Conservation (phyloP, 2,113 vertebrate genomes). For the Tupaia chinensis region DNA sequence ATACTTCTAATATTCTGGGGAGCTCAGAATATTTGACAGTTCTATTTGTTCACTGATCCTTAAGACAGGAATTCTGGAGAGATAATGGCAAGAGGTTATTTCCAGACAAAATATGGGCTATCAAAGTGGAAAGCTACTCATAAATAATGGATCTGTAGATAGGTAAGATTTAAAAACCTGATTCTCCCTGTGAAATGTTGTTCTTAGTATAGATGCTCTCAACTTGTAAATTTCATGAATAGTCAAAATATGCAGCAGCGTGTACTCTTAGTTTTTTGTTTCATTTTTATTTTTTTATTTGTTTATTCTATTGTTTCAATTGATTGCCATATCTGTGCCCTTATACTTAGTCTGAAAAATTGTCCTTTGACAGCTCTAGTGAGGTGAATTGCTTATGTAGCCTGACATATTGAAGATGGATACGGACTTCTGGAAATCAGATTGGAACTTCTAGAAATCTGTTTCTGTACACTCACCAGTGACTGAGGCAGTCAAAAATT, state of each 20-base stretch:
- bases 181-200: background rate
- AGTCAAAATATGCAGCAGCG: background rate
- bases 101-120: conserved; percentile 16
- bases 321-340: background rate
- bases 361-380: background rate
- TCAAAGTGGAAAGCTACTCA: conserved; percentile 13
- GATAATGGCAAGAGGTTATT: background rate
- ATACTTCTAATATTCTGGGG: background rate
- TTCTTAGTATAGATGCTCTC: background rate
- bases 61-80: background rate
- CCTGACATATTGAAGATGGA: background rate
- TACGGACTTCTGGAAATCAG: conserved; percentile 14
- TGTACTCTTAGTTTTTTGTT: background rate
- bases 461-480: background rate
- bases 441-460: background rate
- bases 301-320: background rate
- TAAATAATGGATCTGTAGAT: conserved; percentile 50
- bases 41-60: conserved; percentile 1
- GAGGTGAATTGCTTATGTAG: background rate
- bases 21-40: background rate
- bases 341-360: background rate
- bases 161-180: background rate
- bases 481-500: background rate
- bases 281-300: background rate
- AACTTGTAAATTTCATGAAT: background rate